Evolutionary conservation across 2,888 invertebrate species (phyloP).

Genomic region (Rapana venosa): DNA sequence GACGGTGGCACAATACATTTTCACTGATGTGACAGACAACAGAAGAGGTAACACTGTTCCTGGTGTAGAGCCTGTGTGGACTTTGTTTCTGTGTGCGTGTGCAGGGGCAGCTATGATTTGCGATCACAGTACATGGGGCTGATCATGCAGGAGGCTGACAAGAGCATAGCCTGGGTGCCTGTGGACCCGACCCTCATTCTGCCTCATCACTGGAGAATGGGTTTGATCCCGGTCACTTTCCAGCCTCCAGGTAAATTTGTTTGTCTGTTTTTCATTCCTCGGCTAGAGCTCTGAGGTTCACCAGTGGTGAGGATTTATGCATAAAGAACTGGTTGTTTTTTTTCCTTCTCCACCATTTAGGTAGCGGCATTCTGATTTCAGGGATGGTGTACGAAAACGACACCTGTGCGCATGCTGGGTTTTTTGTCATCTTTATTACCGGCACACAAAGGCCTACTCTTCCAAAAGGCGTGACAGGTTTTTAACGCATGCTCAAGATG

Average conservation of each 20-base stretch:
- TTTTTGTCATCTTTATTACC: no score
- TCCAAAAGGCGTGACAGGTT: no score
- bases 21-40: no score
- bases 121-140: conserved; percentile 60
- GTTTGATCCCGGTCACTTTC: conserved; percentile 69
- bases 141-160: conserved; percentile 27
- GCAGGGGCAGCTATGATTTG: conserved; percentile 65
- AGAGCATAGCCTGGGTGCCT: conserved; percentile 65
- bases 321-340: no score
- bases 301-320: background rate
- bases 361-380: background rate
- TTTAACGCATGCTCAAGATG: no score
- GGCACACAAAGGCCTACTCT: no score
- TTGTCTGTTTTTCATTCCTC: background rate
- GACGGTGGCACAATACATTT: no score
- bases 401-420: no score
- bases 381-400: background rate
- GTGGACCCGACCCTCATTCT: conserved; percentile 65
- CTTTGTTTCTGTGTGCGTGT: conserved; percentile 28
- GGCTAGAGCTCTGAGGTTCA: background rate
- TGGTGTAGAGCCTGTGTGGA: no score
- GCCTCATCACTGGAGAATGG: conserved; percentile 59
- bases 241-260: conserved; percentile 62
- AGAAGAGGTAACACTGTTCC: no score
- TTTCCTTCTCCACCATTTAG: no score